phyloP scores from a whole-genome alignment of 2,113 vertebrate genomes.

The Dromiciops gliroides region DNA sequence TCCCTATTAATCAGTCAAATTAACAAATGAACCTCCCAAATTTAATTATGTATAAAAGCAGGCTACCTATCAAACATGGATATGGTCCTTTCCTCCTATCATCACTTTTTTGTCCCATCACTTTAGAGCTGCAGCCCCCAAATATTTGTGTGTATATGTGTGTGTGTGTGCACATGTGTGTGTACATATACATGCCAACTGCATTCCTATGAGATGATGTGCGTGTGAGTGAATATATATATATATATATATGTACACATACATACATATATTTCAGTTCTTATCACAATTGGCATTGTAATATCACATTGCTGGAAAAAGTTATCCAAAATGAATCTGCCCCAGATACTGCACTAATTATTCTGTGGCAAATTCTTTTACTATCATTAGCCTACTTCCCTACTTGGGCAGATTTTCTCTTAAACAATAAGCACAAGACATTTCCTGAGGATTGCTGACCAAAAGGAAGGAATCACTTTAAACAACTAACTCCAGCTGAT shows the following conservation, averaged over 20 bases:
- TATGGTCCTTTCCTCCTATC: background rate
- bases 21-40: background rate
- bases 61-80: background rate
- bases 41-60: background rate
- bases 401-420: conserved; percentile 56
- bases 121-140: background rate
- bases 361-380: background rate
- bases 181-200: too few species aligned
- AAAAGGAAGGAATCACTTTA: conserved; percentile 69
- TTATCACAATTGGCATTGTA: background rate
- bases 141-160: background rate
- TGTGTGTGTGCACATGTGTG: background rate
- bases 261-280: background rate
- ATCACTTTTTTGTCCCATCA: background rate
- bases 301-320: background rate
- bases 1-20: background rate
- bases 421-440: conserved; percentile 51
- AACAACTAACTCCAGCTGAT: conserved; percentile 66
- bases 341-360: background rate
- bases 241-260: too few species aligned
- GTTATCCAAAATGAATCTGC: background rate
- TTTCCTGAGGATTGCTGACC: conserved; percentile 58
- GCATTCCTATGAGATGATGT: too few species aligned
- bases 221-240: too few species aligned
- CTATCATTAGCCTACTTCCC: conserved; percentile 51